Evolutionary conservation across 2,888 invertebrate species (phyloP), one percentile per base, ranked within the genome.

Genomic region (Ctenicera cuprea): DNA sequence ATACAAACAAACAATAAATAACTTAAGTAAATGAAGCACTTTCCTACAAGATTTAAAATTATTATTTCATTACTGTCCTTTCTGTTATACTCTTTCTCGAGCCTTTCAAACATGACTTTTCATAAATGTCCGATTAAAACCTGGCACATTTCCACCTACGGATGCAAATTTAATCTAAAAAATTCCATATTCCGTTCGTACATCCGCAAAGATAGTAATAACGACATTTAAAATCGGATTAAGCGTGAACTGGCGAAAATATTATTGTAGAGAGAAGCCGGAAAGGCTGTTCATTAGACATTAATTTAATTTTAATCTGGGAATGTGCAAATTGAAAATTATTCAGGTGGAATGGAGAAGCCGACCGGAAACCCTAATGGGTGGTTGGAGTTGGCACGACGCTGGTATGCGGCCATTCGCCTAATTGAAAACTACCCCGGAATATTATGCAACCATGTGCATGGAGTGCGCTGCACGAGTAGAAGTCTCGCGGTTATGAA

Each of bases 261-360:
- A 78, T 78, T 77, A 71, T 76, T 76, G 75, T 71, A 73, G 78
- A 78, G 75, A 76, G 77, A 76, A 78, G 75, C 77, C 78, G 80
- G 76, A 80, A 79, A 80, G 77, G 76, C 80, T 79, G 82, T 84
- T 84, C 85, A 84, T 85, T 84, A 84, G 82, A 81, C 82, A 81
- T 83, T 85, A 84, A 85, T 84, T 84, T 81, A 79, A 80, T 83
- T 83, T 83, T 84, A 85, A 85, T 84, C 84, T 83, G 78, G 78
- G 81, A 82, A 82, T 82, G 83, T 82, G 83, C 81, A 83, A 84
- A 85, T 84, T 85, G 84, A 85, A 85, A 85, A 84, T 84, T 84
- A 83, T 83, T 83, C 84, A 84, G 83, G 84, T 84, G 83, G 83
- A 84, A 82, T 79, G 77, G 83, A 80, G 81, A 82, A 84, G 82